Evolutionary conservation across 2,797 vertebrate species (phyloP), one percentile per base, ranked within the genome.

Genomic region (Esox masquinongy): DNA sequence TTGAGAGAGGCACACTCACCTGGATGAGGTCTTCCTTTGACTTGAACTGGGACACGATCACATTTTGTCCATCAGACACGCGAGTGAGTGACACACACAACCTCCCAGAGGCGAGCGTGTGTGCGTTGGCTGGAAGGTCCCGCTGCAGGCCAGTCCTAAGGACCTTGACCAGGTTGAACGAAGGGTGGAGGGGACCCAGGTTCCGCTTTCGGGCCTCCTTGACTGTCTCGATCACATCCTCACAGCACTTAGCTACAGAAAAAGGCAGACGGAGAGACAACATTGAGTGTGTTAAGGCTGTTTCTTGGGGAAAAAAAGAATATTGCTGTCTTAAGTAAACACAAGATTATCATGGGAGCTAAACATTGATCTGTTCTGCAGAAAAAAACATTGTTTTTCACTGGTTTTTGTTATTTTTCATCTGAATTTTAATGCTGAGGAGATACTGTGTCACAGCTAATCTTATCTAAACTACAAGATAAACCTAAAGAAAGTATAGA

Each of bases 11-110:
- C 14, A 29, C 31, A 22, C 87, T 67, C 82, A 99, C 97, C 88
- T 98, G 96, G 49, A 97, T 91, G 5, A 99, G 95, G 82, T 99
- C 96, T 0, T 97, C 95, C 84, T 96, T 98, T 74, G 97, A 96
- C 77, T 80, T 87, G 70, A 99, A 99, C 5, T 97, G 90, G 0
- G 98, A 97, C 84, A 97, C 94, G 76, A 99, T 84, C 16, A 97
- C 92, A 0, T 98, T 99, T 84, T 95, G 81, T 3, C 96, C 94
- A 1, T 99, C 96, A 0, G 94, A 94, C 39, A 99, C 96, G n/a
- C 96, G 92, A 66, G 98, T 99, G 22, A 99, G 92, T 0, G 97
- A 98, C 61, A 99, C 86, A 17, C 89, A 92, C 0, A 97, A 89
- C 12, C 84, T 93, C n/a, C 94, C 95, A 0, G 96, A 95, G 26